A percentile compares a stretch with the other conserved stretches of the same genome.
Conservation (phyloP, 2,113 vertebrate species). For the Setophaga petechia region DNA sequence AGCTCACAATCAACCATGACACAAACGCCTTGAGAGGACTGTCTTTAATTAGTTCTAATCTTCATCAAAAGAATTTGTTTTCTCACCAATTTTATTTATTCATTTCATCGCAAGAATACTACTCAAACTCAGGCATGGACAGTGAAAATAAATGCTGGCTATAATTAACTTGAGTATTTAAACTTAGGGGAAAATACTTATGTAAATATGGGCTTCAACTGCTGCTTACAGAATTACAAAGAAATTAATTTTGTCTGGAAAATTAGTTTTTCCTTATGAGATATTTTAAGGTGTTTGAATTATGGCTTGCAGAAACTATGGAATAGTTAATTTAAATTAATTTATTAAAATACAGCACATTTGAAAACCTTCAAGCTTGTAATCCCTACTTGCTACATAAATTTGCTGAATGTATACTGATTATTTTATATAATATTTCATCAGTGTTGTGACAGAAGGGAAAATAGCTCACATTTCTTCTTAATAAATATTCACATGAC, state of each 20-base stretch:
- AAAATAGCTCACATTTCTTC: neutral
- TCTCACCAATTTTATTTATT: neutral
- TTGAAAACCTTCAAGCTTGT: neutral
- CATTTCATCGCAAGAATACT: neutral
- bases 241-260: neutral
- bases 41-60: neutral
- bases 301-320: neutral
- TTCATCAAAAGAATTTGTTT: neutral
- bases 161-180: neutral
- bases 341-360: neutral
- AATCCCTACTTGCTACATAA: neutral
- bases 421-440: neutral
- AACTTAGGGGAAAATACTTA: neutral
- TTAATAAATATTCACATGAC: neutral
- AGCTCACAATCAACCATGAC: neutral
- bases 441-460: neutral
- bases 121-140: neutral
- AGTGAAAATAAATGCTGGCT: neutral
- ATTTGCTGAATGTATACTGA: neutral
- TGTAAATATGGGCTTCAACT: neutral
- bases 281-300: neutral
- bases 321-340: neutral
- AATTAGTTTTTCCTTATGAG: neutral
- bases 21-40: neutral
- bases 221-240: neutral